Conservation (phyloP, 1,140 invertebrate species). For the Drosophila lacteicornis region DNA sequence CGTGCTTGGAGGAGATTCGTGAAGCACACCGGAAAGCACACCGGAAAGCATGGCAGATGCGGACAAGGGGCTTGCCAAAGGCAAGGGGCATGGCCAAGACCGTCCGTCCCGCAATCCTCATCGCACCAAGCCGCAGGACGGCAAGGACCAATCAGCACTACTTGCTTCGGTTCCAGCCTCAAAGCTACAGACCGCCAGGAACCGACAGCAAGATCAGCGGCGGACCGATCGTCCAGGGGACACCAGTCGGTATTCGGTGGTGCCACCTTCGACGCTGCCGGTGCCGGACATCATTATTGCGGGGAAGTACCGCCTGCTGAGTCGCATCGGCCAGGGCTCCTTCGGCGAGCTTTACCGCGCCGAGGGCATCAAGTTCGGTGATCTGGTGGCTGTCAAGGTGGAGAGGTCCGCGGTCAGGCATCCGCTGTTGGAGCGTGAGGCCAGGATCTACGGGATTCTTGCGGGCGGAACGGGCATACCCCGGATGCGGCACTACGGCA, state of each 20-base stretch:
- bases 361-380: conserved; percentile 94
- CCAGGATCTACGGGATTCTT: conserved; percentile 94
- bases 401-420: conserved; percentile 94
- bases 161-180: too few species aligned
- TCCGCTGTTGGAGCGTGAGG: conserved; percentile 96
- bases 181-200: not conserved
- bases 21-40: not conserved
- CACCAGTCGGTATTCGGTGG: not conserved
- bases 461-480: conserved; percentile 96
- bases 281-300: conserved; percentile 87
- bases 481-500: conserved; percentile 93
- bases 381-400: conserved; percentile 97
- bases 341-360: conserved; percentile 98
- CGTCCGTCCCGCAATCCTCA: not conserved
- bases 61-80: not conserved
- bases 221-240: not conserved
- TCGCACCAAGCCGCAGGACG: not conserved
- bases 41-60: conserved; percentile 17
- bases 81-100: not conserved
- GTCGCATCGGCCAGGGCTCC: conserved; percentile 96
- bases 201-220: not conserved
- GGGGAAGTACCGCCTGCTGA: conserved; percentile 93
- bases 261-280: not conserved
- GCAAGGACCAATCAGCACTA: not conserved
- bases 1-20: conserved; percentile 3